Evolutionary conservation across 2,113 vertebrate species (phyloP), one percentile per base, ranked within the genome.

Genomic region (Cyanocitta stelleri): DNA sequence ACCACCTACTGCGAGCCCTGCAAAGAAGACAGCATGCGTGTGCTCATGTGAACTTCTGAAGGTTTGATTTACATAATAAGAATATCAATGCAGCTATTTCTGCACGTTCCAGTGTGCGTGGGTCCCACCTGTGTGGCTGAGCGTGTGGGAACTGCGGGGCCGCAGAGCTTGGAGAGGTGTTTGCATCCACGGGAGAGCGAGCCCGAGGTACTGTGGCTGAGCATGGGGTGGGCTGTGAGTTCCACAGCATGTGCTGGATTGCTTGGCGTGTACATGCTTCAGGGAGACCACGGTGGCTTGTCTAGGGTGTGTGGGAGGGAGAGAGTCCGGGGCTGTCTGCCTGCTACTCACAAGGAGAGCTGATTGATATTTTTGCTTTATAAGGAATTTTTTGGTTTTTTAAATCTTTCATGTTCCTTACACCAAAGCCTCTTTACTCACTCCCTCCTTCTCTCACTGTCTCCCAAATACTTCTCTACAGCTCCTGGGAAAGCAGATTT

Each of bases 401-500:
- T 77, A 54, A 76, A 16, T 56, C 35, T 77, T 67, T 77, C 44
- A 5, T 35, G 19, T 85, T 88, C 33, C 76, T 82, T 74, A 56
- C 61, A 63, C 39, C 29, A 67, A 90, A 91, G 61, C 56, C 48
- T 72, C 43, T 82, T 73, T 30, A 49, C 85, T 61, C 12, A 6
- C 29, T 35, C 27, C 24, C 55, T 83, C 39, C 32, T 92, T 48
- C 30, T 46, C 39, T 77, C 72, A 7, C 32, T 77, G 83, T 27
- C 62, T 37, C 56, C 46, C 66, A 51, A 79, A 89, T 63, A 89
- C 94, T 95, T 95, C 86, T 72, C 61, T 69, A 64, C 77, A 96
- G 97, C 93, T 97, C 89, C 74, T 52, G n/a, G 29, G 43, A 71
- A 87, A 86, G 79, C 92, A 86, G 85, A 78, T 81, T 76, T 96